Percentiles rank a stretch among this genome's conserved stretches.
These are phyloP conservation scores for Lordiphosa stackelbergi DNA, from an alignment of 1,140 invertebrate genomes.

Conservation along the genomic window DNA sequence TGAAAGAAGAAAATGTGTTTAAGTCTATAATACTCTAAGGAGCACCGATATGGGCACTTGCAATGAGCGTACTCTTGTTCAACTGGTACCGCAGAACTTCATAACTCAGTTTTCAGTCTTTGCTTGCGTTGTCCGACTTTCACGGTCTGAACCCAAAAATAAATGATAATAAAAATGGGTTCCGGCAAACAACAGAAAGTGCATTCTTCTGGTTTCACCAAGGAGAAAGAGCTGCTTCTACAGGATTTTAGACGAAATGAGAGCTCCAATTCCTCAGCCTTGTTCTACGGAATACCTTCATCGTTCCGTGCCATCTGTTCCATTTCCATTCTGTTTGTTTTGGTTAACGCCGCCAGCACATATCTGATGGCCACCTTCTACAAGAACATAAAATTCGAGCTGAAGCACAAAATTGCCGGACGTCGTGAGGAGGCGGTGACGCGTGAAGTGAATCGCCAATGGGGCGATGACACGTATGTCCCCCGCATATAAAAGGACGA, in stretches of 20 bases:
- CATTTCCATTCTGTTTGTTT: constrained; percentile 90
- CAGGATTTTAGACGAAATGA: constrained; percentile 99
- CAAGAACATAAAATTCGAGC: constrained; percentile 98
- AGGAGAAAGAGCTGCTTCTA: constrained; percentile 97
- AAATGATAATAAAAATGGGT: constrained; percentile 63
- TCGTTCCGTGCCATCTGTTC: constrained; percentile 97
- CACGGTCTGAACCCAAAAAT: constrained; percentile 4
- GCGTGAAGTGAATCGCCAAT: constrained; percentile 93
- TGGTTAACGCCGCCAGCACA: constrained; percentile 91
- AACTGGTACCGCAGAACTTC: too few relatives aligned
- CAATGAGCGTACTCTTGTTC: too few relatives aligned
- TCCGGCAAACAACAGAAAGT: constrained; percentile 75
- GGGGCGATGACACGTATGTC: constrained; percentile 98
- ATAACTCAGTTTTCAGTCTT: constrained; percentile 33
- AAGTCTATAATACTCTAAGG: too few relatives aligned
- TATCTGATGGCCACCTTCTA: constrained; percentile 97
- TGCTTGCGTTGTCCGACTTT: constrained; percentile 41
- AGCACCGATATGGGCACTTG: too few relatives aligned
- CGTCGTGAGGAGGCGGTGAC: constrained; percentile 97
- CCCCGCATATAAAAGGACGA: constrained; percentile 99
- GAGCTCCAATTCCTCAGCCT: constrained; percentile 96
- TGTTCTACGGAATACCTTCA: constrained; percentile 99
- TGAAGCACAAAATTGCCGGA: constrained; percentile 98
- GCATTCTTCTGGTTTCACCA: constrained; percentile 88
- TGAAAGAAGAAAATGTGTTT: too few relatives aligned